Conservation (phyloP, 1,140 invertebrate genomes). For the Protaetia brevitarsis region DNA sequence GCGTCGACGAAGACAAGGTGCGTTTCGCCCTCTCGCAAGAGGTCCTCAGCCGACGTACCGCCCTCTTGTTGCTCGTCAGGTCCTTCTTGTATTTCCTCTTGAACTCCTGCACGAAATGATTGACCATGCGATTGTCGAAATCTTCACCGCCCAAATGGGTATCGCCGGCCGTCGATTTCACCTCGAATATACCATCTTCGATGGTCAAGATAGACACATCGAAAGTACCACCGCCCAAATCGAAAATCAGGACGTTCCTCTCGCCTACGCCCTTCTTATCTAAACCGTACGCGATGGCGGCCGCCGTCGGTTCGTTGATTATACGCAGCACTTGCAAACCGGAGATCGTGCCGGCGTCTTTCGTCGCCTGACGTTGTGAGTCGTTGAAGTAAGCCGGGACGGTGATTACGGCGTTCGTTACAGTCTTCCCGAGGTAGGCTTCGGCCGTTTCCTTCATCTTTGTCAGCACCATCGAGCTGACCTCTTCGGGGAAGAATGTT, state of each 20-base stretch:
- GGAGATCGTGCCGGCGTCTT: conserved; percentile 86
- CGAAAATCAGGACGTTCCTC: conserved; percentile 87
- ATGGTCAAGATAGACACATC: conserved; percentile 95
- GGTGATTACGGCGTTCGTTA: conserved; percentile 87
- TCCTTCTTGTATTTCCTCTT: conserved; percentile 98
- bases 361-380: conserved; percentile 88
- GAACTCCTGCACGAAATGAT: conserved; percentile 95
- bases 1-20: conserved; percentile 89
- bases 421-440: conserved; percentile 86
- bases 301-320: conserved; percentile 96
- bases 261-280: conserved; percentile 93
- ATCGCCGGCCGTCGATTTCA: conserved; percentile 95
- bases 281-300: conserved; percentile 98
- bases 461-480: conserved; percentile 85
- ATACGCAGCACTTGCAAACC: conserved; percentile 82
- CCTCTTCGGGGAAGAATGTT: conserved; percentile 88
- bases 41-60: conserved; percentile 85
- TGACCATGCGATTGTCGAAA: conserved; percentile 95
- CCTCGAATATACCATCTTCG: conserved; percentile 94
- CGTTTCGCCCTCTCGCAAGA: conserved; percentile 95
- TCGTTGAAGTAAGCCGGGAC: conserved; percentile 92
- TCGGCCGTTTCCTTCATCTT: conserved; percentile 97
- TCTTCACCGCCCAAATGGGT: conserved; percentile 98
- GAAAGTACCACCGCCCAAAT: conserved; percentile 96
- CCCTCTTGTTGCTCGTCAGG: conserved; percentile 82